Evolutionary conservation across 2,797 vertebrate species (phyloP).

Genomic region (Neolamprologus multifasciatus): DNA sequence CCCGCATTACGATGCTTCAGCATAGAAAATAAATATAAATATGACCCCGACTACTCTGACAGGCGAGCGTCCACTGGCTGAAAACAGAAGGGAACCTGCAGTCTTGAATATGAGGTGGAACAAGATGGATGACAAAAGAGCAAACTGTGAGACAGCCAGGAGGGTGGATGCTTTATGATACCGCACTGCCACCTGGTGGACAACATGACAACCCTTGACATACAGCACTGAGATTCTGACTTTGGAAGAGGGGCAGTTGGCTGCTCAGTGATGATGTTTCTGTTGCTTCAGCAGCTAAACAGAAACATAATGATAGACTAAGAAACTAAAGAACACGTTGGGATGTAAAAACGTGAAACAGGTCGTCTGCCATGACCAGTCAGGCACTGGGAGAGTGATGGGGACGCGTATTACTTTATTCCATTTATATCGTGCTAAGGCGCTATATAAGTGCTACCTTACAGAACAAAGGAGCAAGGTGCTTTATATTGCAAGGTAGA

Average conservation of each 20-base stretch:
- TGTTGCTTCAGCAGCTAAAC: neutral
- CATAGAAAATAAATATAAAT: neutral
- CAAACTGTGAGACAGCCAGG: conserved; percentile 19
- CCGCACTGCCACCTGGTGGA: conserved; percentile 71
- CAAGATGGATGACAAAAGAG: conserved; percentile 63
- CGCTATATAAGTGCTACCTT: neutral
- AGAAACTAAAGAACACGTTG: neutral
- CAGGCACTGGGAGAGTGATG: neutral
- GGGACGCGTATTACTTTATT: neutral
- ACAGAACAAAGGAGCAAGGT: neutral
- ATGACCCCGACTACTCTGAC: neutral
- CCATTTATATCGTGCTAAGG: neutral
- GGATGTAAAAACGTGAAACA: neutral
- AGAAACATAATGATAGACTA: neutral
- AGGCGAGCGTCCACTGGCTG: neutral
- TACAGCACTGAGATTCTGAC: neutral
- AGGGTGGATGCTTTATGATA: conserved; percentile 47
- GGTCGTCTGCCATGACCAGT: neutral
- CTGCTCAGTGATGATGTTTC: neutral
- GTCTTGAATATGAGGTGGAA: conserved; percentile 18
- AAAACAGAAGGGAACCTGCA: neutral
- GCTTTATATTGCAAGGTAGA: neutral
- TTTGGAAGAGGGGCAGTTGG: neutral
- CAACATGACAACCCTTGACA: neutral
- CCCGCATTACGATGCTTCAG: neutral